These are phyloP conservation scores for Danio kyathit DNA, from an alignment of 2,797 vertebrate species.

Conservation along the genomic window DNA sequence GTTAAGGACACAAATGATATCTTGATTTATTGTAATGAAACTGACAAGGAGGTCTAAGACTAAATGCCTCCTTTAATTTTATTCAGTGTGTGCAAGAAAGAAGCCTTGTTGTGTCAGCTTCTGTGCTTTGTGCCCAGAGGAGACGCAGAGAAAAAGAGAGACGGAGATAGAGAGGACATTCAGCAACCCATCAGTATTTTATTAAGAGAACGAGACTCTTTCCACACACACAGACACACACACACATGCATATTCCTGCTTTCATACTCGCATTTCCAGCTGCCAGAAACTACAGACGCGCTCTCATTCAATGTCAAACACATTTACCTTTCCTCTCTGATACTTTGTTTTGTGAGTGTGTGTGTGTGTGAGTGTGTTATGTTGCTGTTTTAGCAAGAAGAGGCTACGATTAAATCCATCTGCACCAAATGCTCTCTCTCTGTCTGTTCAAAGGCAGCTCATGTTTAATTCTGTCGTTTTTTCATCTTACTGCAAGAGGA, in stretches of 20 bases:
- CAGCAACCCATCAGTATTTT: conserved; percentile 64
- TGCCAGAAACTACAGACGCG: conserved; percentile 9
- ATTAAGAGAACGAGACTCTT: conserved; percentile 65
- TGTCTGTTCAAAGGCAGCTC: conserved; percentile 54
- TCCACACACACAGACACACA: conserved; percentile 27
- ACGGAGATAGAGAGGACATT: conserved; percentile 46
- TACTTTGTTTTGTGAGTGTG: conserved; percentile 10
- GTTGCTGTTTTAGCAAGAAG: conserved; percentile 30
- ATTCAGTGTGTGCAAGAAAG: conserved; percentile 41
- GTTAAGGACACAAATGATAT: conserved; percentile 26
- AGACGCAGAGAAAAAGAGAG: conserved; percentile 30
- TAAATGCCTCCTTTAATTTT: conserved; percentile 44
- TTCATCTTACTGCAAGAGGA: conserved; percentile 29
- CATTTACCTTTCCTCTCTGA: conserved; percentile 39
- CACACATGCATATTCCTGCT: conserved; percentile 21
- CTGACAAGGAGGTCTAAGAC: conserved; percentile 33
- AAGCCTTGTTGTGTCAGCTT: conserved; percentile 55
- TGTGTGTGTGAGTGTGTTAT: neutral
- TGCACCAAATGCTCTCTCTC: conserved; percentile 51
- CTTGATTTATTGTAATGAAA: conserved; percentile 41
- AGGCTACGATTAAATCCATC: conserved; percentile 37
- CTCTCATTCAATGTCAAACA: conserved; percentile 33
- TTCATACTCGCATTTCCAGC: conserved; percentile 7
- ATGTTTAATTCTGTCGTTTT: conserved; percentile 60
- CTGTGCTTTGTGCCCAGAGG: conserved; percentile 55